Percentiles rank a stretch among this genome's conserved stretches.
These are phyloP conservation scores for Anthopleura sola DNA, from an alignment of 64 coral and sea anemone genomes.

Conservation along the genomic window DNA sequence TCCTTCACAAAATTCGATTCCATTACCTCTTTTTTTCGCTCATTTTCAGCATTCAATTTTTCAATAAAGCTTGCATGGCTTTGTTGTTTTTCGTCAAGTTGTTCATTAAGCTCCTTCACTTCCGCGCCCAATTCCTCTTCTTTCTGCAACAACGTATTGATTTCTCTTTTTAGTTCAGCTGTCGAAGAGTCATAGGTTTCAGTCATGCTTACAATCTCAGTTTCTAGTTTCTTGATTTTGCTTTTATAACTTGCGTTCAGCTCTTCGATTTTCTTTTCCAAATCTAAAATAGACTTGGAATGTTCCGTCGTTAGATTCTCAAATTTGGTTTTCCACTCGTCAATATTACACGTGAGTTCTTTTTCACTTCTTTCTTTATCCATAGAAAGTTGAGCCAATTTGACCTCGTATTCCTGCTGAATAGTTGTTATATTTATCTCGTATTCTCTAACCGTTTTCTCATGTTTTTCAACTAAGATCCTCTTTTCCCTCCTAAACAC, in stretches of 20 bases:
- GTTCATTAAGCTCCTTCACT: background rate
- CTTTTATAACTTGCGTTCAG: background rate
- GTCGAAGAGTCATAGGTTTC: background rate
- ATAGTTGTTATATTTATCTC: slow-evolving; percentile 8
- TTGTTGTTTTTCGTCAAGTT: background rate
- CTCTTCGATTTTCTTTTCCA: background rate
- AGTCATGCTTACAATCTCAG: background rate
- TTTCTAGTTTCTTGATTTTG: background rate
- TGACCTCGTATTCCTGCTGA: slow-evolving; percentile 35
- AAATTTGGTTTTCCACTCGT: slow-evolving; percentile 12
- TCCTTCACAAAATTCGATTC: background rate
- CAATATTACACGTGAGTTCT: background rate
- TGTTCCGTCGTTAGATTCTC: background rate
- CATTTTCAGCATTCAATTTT: background rate
- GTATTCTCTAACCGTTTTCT: slow-evolving; percentile 29
- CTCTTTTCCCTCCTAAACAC: slow-evolving; percentile 8
- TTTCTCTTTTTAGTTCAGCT: background rate
- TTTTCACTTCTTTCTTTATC: slow-evolving; percentile 10
- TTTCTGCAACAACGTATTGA: background rate
- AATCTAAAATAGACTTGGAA: background rate
- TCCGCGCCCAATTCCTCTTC: background rate
- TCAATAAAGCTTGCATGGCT: background rate
- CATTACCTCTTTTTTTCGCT: background rate
- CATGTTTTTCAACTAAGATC: slow-evolving; percentile 2
- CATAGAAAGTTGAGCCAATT: slow-evolving; percentile 25